Base-by-base conservation (phyloP, 1,140 invertebrate species). In the Achatina immaculata region DNA sequence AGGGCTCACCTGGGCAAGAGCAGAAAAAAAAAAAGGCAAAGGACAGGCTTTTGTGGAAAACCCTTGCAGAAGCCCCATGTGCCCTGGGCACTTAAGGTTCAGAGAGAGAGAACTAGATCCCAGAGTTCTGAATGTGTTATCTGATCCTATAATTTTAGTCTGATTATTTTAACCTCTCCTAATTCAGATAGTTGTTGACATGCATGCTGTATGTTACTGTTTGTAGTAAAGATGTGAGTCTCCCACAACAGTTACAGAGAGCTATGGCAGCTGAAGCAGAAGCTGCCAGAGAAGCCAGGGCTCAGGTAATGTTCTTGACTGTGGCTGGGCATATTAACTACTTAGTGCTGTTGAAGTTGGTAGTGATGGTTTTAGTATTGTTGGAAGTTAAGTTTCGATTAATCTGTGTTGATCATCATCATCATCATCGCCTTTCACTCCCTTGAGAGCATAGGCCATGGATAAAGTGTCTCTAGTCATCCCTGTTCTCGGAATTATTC, bases 161-260 rank as follows among this genome's bases (percentile, higher is more conserved):
- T 68, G 31, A 14, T 2, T 28, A 9, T 9, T 34, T 62, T 62
- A 9, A 2, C 28, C n/a, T n/a, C n/a, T n/a, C n/a, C n/a, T n/a
- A n/a, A n/a, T n/a, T n/a, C n/a, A n/a, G n/a, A n/a, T n/a, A n/a
- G n/a, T n/a, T n/a, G n/a, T n/a, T n/a, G n/a, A n/a, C n/a, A n/a
- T n/a, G 81, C 36, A 91, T n/a, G n/a, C n/a, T n/a, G n/a, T n/a
- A n/a, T n/a, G n/a, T n/a, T n/a, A 38, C 91, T n/a, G 11, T 51
- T 51, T 51, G 36, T 91, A 97, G 96, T 75, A 97, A 97, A 92
- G 96, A 97, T 87, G 96, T 97, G 0, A 93, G 95, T 68, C 91
- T 97, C 38, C 96, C 96, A 4, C 94, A 95, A 0, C 94, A 96
- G 83, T 90, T 97, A 28, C 96, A 97, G 91, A 73, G 71, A 48